phyloP scores from a whole-genome alignment of 2,888 invertebrate species.

The Drosophila robusta region DNA sequence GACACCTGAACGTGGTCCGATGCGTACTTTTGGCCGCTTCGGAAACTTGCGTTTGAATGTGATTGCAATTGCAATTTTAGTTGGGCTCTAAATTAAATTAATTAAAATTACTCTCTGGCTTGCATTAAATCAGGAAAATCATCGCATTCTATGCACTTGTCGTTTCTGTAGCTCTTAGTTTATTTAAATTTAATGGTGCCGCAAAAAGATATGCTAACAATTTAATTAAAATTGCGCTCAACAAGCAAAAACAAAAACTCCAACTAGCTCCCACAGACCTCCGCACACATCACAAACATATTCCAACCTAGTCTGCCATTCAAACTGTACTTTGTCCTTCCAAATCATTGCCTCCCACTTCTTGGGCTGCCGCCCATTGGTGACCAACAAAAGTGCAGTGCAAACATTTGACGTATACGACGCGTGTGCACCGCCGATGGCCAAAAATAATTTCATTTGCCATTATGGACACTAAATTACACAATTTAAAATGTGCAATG shows the following conservation, averaged over 20 bases:
- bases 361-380: slow-evolving; percentile 9
- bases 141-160: slow-evolving; percentile 37
- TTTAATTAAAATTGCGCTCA: slow-evolving; percentile 68
- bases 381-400: slow-evolving; percentile 43
- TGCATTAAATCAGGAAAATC: slow-evolving; percentile 22
- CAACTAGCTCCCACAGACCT: slow-evolving; percentile 11
- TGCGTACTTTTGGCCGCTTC: neutral
- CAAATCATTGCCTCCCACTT: slow-evolving; percentile 26
- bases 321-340: slow-evolving; percentile 33
- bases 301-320: slow-evolving; percentile 29
- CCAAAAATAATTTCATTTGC: slow-evolving; percentile 74
- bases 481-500: slow-evolving; percentile 14
- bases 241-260: slow-evolving; percentile 32
- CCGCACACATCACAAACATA: neutral
- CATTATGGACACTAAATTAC: slow-evolving; percentile 67
- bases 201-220: slow-evolving; percentile 58
- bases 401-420: slow-evolving; percentile 63
- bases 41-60: slow-evolving; percentile 36
- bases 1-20: slow-evolving; percentile 31
- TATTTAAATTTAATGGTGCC: slow-evolving; percentile 61
- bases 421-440: slow-evolving; percentile 21
- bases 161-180: slow-evolving; percentile 40
- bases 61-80: slow-evolving; percentile 64
- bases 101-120: slow-evolving; percentile 69
- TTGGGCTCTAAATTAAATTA: slow-evolving; percentile 57